A percentile compares a stretch with the other conserved stretches of the same genome.
These are phyloP conservation scores for Leistus spinibarbis DNA, from an alignment of 2,888 invertebrate genomes.

Conservation along the genomic window DNA sequence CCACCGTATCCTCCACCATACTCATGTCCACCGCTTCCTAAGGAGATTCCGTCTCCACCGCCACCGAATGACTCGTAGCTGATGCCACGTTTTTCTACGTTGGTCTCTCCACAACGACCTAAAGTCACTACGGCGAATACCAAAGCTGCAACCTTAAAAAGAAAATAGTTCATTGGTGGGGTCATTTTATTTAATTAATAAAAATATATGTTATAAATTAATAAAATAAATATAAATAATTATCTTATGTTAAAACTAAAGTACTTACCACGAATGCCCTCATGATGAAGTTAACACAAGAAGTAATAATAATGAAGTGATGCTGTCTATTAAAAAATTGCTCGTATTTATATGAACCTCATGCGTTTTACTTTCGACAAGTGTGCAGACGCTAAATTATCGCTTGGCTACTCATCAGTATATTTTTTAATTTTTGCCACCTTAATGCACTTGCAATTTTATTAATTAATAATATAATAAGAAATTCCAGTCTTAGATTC, in stretches of 20 bases:
- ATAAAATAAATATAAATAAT: neutral
- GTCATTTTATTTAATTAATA: neutral
- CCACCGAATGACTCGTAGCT: neutral
- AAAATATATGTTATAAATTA: neutral
- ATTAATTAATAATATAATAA: neutral
- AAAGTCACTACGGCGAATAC: constrained; percentile 24
- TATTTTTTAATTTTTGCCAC: constrained; percentile 8
- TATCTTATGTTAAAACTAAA: neutral
- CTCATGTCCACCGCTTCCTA: neutral
- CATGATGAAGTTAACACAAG: constrained; percentile 23
- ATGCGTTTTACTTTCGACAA: constrained; percentile 15
- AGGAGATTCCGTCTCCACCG: neutral
- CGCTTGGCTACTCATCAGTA: constrained; percentile 31
- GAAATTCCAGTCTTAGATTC: neutral
- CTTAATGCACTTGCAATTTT: neutral
- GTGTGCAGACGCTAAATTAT: constrained; percentile 19
- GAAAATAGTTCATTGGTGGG: neutral
- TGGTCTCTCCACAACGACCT: constrained; percentile 14
- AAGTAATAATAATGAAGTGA: constrained; percentile 25
- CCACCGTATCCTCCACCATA: constrained; percentile 13
- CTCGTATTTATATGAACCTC: constrained; percentile 16
- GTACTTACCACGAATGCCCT: constrained; percentile 31
- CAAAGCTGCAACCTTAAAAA: constrained; percentile 34
- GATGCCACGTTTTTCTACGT: constrained; percentile 9
- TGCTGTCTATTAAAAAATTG: neutral